Evolutionary conservation across 2,113 vertebrate genomes (phyloP).

Genomic region (Colius striatus): DNA sequence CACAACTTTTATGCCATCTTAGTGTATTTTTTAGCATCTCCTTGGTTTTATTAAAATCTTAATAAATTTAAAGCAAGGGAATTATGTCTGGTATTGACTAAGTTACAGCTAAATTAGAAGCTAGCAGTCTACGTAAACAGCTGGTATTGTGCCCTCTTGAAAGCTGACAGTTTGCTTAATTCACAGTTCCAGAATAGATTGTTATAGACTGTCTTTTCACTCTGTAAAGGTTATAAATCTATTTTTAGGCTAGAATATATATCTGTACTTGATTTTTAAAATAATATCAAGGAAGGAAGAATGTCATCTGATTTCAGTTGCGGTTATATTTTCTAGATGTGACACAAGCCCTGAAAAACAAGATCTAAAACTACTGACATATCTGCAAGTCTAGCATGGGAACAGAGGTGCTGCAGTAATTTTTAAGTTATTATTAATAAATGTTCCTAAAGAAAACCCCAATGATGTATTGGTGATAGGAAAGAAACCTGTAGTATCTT

Average conservation of each 20-base stretch:
- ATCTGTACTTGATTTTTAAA: neutral
- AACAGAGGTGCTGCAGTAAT: neutral
- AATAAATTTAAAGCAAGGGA: slow-evolving; percentile 20
- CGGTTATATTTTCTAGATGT: neutral
- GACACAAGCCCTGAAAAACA: neutral
- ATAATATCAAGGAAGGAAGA: neutral
- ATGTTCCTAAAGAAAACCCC: neutral
- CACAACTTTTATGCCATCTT: neutral
- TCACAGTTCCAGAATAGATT: neutral
- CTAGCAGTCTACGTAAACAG: neutral
- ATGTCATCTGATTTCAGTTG: neutral
- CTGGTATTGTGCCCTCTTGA: neutral
- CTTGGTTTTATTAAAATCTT: slow-evolving; percentile 35
- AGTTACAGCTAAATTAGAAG: neutral
- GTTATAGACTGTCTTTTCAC: neutral
- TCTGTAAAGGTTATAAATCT: neutral
- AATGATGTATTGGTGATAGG: neutral
- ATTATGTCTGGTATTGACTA: neutral
- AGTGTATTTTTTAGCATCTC: neutral
- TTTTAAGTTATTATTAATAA: neutral
- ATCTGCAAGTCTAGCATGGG: neutral
- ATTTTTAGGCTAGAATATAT: neutral
- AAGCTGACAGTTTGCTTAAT: neutral
- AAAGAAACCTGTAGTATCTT: neutral
- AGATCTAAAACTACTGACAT: neutral